Evolutionary conservation across 1,140 invertebrate species (phyloP), one percentile per base, ranked within the genome.

Genomic region (Microplitis demolitor): DNA sequence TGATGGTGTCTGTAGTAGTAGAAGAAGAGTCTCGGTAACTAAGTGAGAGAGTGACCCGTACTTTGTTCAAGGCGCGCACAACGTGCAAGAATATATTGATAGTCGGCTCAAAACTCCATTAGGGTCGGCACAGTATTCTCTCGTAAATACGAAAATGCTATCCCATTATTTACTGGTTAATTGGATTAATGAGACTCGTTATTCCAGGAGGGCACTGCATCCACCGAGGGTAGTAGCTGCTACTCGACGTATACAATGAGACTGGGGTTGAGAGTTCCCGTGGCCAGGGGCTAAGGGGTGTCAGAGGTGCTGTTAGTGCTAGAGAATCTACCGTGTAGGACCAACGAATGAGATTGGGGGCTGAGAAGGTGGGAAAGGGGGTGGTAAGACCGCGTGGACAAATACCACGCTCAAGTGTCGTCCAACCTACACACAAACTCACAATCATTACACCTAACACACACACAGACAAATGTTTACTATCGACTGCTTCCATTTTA

Each of bases 121-220:
- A 87, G 81, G 80, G 79, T 79, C 78, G 75, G 76, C 76, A 75
- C 79, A 79, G 81, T 81, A 83, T 83, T 82, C 82, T 81, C 77
- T 80, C 78, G 85, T 87, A 87, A 87, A 87, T 87, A 86, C 85
- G 85, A 86, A 86, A 86, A 86, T 84, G 85, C 86, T 83, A 85
- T 84, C 82, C 85, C 86, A 87, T 87, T 87, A 87, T 86, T 87
- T 87, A 87, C 86, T 86, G 86, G 85, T 87, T 87, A 87, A 87
- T 87, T 87, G 86, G 86, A 87, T 87, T 87, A 87, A 87, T 87
- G 86, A 87, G 86, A 81, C 85, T 87, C 86, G 85, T 87, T 87
- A 87, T 87, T 86, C 80, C 78, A 61, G 63, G 56, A 72, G 64
- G 63, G 71, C 71, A 67, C 39, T 72, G 70, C 70, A 72, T 66